Evolutionary conservation across 1,140 invertebrate genomes (phyloP).

Genomic region (Prorops nasuta): DNA sequence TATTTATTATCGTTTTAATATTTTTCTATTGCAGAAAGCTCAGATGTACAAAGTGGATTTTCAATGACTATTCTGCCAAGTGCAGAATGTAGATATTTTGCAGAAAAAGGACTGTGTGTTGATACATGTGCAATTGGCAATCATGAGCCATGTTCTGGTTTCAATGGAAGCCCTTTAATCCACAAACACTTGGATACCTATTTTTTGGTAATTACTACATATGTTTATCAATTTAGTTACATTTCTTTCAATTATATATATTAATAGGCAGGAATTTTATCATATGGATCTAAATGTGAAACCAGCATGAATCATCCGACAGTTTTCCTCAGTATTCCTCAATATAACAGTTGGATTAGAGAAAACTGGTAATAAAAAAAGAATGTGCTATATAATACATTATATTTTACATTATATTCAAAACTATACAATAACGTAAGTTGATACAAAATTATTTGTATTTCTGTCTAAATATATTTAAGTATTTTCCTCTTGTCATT

Average conservation of each 20-base stretch:
- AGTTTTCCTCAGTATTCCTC: conserved; percentile 34
- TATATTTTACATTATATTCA: not conserved
- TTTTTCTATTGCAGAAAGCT: conserved; percentile 21
- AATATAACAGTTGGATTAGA: conserved; percentile 33
- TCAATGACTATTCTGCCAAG: conserved; percentile 26
- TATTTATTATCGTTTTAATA: no score
- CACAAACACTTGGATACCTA: conserved; percentile 23
- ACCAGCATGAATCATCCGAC: conserved; percentile 22
- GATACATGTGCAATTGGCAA: conserved; percentile 36
- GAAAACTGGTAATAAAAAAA: conserved; percentile 25
- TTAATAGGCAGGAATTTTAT: conserved; percentile 41
- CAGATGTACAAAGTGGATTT: conserved; percentile 25
- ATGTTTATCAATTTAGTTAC: not conserved
- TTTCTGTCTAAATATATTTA: conserved; percentile 76
- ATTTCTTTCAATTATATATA: conserved; percentile 1
- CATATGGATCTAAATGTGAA: conserved; percentile 33
- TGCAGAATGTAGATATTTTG: conserved; percentile 32
- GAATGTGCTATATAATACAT: not conserved
- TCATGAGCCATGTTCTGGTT: conserved; percentile 33
- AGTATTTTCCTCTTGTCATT: conserved; percentile 92
- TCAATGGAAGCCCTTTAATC: conserved; percentile 37
- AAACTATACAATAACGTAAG: not conserved
- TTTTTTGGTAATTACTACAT: conserved; percentile 28
- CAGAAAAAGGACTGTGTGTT: conserved; percentile 26
- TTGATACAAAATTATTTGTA: conserved; percentile 11